These are phyloP conservation scores for Pampus argenteus DNA, from an alignment of 2,797 vertebrate species.

Conservation along the genomic window DNA sequence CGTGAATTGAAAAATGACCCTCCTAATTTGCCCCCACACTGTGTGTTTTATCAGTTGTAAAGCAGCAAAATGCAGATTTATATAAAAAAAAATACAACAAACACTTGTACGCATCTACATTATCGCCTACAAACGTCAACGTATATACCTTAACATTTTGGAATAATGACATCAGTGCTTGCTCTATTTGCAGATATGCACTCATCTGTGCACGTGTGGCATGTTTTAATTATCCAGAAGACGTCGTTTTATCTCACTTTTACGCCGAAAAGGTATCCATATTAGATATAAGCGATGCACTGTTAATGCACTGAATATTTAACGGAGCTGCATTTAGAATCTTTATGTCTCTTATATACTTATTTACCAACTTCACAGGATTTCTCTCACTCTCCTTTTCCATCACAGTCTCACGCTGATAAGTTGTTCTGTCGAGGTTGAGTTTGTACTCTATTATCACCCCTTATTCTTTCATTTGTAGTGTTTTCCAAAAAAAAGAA, in stretches of 20 bases:
- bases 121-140: constrained; percentile 7
- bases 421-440: constrained; percentile 16
- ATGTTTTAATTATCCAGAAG: constrained; percentile 9
- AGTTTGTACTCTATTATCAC: background rate
- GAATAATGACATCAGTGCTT: constrained; percentile 6
- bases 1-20: no score
- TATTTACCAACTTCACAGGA: constrained; percentile 29
- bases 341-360: no score
- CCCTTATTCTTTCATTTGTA: background rate
- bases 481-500: no score
- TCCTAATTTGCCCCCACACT: no score
- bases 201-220: background rate
- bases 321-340: constrained; percentile 15
- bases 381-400: constrained; percentile 24
- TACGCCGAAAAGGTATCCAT: constrained; percentile 13
- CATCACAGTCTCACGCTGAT: constrained; percentile 12
- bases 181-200: constrained; percentile 14
- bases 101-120: background rate
- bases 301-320: constrained; percentile 50
- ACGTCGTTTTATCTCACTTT: constrained; percentile 1
- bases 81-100: background rate
- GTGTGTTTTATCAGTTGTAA: no score
- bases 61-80: no score
- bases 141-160: constrained; percentile 11
- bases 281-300: constrained; percentile 14